Evolutionary conservation across 2,888 invertebrate species (phyloP).

Genomic region (Tinea semifulvella): DNA sequence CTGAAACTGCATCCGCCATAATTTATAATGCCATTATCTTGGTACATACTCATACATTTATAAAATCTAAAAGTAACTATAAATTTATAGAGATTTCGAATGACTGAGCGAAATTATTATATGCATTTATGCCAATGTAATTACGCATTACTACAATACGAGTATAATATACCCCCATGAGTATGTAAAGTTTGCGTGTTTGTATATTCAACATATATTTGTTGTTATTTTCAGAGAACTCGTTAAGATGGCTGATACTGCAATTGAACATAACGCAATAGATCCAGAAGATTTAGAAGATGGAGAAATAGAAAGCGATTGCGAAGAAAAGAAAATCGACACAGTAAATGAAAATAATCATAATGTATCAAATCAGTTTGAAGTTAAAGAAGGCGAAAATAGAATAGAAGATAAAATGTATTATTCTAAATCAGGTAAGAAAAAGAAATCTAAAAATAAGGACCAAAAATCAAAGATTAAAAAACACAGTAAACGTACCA

Average conservation of each 20-base stretch:
- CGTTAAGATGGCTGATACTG: conserved; percentile 42
- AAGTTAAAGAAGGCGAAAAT: conserved; percentile 27
- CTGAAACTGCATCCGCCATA: no score
- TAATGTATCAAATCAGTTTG: conserved; percentile 24
- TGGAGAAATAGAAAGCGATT: conserved; percentile 78
- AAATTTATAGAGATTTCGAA: no score
- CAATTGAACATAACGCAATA: conserved; percentile 17
- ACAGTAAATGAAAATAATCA: conserved; percentile 46
- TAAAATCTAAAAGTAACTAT: no score
- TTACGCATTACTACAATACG: no score
- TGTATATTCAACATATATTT: neutral
- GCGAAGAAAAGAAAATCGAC: conserved; percentile 29
- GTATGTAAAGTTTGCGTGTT: neutral
- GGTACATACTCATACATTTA: no score
- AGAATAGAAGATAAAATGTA: conserved; percentile 40
- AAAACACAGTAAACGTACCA: conserved; percentile 54
- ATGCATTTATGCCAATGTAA: no score
- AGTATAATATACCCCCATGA: no score
- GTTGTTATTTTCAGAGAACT: conserved; percentile 50
- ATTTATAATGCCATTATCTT: no score
- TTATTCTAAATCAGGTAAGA: conserved; percentile 55
- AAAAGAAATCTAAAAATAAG: conserved; percentile 53
- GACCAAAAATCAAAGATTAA: conserved; percentile 57
- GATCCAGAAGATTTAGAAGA: conserved; percentile 79
- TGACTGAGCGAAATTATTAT: no score